phyloP scores from a whole-genome alignment of 2,797 vertebrate genomes.

The Syngnathus acus region DNA sequence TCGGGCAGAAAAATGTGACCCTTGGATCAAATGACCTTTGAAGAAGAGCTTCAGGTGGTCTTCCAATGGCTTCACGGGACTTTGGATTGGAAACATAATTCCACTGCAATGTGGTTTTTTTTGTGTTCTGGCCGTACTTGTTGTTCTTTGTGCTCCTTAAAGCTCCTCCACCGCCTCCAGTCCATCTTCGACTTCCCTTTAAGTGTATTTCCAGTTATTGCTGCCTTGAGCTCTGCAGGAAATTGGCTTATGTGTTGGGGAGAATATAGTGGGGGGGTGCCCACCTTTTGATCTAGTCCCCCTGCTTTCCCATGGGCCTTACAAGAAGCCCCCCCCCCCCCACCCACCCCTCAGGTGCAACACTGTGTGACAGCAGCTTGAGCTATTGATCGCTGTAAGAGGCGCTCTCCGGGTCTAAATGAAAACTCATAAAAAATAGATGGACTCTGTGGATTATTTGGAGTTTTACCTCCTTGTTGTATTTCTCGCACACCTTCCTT shows the following conservation, averaged over 20 bases:
- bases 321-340: constrained; percentile 25
- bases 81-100: constrained; percentile 3
- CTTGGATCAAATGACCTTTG: constrained; percentile 64
- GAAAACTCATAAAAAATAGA: constrained; percentile 99
- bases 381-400: constrained; percentile 94
- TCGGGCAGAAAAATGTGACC: constrained; percentile 54
- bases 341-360: constrained; percentile 88
- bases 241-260: constrained; percentile 5
- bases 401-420: constrained; percentile 81
- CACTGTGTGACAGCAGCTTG: constrained; percentile 86
- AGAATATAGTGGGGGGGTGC: constrained; percentile 1
- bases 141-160: not conserved
- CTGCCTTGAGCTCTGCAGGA: constrained; percentile 1
- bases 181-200: not conserved
- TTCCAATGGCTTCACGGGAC: constrained; percentile 28
- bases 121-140: not conserved
- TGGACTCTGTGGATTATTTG: constrained; percentile 85
- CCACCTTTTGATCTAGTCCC: constrained; percentile 16
- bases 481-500: constrained; percentile 3
- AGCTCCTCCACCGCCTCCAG: not conserved
- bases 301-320: constrained; percentile 66
- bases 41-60: constrained; percentile 46
- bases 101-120: not conserved
- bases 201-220: constrained; percentile 3
- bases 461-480: constrained; percentile 38